Evolutionary conservation across 2,888 invertebrate species (phyloP), one percentile per base, ranked within the genome.

Genomic region (Nomada hirtipes): DNA sequence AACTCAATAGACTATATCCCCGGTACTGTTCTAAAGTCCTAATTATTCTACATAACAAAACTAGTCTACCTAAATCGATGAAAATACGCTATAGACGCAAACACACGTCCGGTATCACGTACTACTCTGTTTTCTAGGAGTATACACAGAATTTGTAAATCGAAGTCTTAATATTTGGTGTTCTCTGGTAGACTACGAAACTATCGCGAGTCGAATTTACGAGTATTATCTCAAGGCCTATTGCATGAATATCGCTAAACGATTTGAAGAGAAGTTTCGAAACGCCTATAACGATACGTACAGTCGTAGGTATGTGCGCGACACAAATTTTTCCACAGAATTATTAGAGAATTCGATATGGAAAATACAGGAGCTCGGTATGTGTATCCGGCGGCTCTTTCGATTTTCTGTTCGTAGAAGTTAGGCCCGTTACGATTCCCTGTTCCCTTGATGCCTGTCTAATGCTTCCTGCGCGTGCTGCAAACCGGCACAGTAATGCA

Each of bases 401-500:
- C 60, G n/a, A 29, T 52, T 44, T 71, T 10, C 29, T n/a, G 29
- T 23, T 26, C 15, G 11, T 42, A 52, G 13, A 59, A 78, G 26
- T 26, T 67, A 18, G 26, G 65, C 60, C 47, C 29, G 65, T 84
- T 88, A 79, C 61, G 78, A 79, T 26, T 87, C 85, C 59, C 76
- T 84, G 42, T 50, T 81, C 26, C n/a, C 10, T 65, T 78, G 71
- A 18, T 87, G 87, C 81, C 89, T 89, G 61, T 93, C 91, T 76
- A 90, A 67, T 44, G 87, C 87, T 81, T 93, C 96, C 94, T 97
- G 96, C 92, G 97, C 96, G 88, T 97, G 96, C 92, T 99, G 98
- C 79, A 99, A 95, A 3, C 98, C 99, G 4, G 98, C 97, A 94
- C 98, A 99, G 94, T 98, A 98, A 94, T 99, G 98, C 86, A 99